Base-by-base conservation (phyloP, 2,113 vertebrate species). In the Panurus biarmicus region DNA sequence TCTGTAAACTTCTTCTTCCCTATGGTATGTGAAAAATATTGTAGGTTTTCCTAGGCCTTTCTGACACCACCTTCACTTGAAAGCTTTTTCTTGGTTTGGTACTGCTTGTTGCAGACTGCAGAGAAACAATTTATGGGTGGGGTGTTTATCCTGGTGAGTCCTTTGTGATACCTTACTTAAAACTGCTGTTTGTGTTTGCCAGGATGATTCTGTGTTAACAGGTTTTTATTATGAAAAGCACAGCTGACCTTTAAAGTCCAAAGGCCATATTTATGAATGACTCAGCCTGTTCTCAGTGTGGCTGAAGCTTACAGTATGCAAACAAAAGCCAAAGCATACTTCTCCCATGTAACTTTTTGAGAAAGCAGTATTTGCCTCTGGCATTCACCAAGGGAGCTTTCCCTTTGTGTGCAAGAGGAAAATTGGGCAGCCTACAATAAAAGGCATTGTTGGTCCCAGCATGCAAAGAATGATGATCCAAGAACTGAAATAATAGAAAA, bases 391-490 rank as follows among this genome's bases (percentile, higher is more conserved):
- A 94, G 79, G 91, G 91, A 95, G 93, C 53, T 90, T 92, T 95
- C 44, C 53, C 57, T 97, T 96, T 96, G 94, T 95, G 64, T 80
- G 90, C 82, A 35, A 84, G 64, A 88, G 76, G 82, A 95, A 92
- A 94, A 95, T 89, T 91, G 90, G 80, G 48, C 85, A 86, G 87
- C 92, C 93, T 93, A 95, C 92, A 95, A 96, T 88, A 95, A 96
- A 95, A 90, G 91, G 51, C 93, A 96, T 95, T 97, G 94, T 95
- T 94, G 83, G 71, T 85, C 94, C 60, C 94, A 96, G 94, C 94
- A 80, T 90, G 95, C 90, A 93, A 96, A 96, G 93, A 96, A 96
- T 96, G 94, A 96, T 90, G 92, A 93, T 95, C 92, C 93, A 95
- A 92, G 94, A 93, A 67, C 76, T 4, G n/a, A 91, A 96, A 95